Percentiles rank a stretch among this genome's conserved stretches.
These are phyloP conservation scores for Euplagia quadripunctaria DNA, from an alignment of 2,888 invertebrate species.

Conservation along the genomic window DNA sequence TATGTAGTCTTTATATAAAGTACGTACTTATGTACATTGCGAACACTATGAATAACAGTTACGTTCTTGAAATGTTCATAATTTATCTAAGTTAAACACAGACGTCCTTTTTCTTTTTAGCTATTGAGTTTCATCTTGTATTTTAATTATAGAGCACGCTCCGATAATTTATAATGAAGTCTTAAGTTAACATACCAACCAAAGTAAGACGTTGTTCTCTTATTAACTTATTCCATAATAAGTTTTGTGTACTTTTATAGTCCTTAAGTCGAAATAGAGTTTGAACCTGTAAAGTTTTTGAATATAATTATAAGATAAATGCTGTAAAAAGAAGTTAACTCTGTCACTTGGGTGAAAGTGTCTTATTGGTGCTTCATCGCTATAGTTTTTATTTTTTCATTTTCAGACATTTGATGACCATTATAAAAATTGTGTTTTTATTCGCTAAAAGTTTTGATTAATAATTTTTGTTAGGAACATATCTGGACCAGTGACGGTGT, in stretches of 20 bases:
- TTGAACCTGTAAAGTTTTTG: conserved; percentile 36
- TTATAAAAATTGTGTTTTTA: too few species aligned
- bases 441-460: too few species aligned
- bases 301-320: not conserved
- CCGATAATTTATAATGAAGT: conserved; percentile 46
- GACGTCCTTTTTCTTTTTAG: conserved; percentile 25
- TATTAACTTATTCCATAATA: conserved; percentile 52
- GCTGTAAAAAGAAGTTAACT: not conserved
- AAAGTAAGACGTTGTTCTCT: conserved; percentile 45
- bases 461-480: not conserved
- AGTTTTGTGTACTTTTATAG: conserved; percentile 50
- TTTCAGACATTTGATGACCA: not conserved
- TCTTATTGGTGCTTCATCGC: conserved; percentile 5
- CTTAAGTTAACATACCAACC: conserved; percentile 43
- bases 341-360: not conserved
- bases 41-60: not conserved
- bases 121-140: conserved; percentile 32
- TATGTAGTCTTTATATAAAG: not conserved
- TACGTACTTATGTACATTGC: conserved; percentile 8
- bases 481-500: not conserved
- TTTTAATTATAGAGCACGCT: conserved; percentile 40
- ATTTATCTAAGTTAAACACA: conserved; percentile 5
- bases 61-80: not conserved
- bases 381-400: not conserved
- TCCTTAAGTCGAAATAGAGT: conserved; percentile 25